Percentiles rank a stretch among this genome's conserved stretches.
phyloP scores from a whole-genome alignment of 2,797 vertebrate genomes.

The Aeoliscus strigatus region DNA sequence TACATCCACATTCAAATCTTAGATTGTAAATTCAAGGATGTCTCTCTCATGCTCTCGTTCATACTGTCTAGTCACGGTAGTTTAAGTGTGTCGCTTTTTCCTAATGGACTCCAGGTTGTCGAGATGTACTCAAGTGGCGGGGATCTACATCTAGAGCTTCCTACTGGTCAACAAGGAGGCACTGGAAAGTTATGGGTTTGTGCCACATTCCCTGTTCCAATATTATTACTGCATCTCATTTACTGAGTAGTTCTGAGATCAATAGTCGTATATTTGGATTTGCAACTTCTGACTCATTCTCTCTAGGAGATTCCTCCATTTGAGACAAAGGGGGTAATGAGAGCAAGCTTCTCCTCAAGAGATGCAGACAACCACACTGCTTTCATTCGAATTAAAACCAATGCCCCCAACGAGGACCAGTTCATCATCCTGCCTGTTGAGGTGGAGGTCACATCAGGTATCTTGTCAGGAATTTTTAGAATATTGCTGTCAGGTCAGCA shows the following conservation, averaged over 20 bases:
- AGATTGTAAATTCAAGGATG: too few relatives aligned
- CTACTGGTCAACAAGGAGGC: constrained; percentile 94
- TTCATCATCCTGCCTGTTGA: constrained; percentile 98
- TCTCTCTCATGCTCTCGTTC: too few relatives aligned
- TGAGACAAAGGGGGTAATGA: constrained; percentile 98
- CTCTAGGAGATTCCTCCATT: constrained; percentile 94
- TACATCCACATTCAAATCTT: too few relatives aligned
- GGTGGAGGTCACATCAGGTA: constrained; percentile 97
- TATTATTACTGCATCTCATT: background rate
- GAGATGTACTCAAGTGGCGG: constrained; percentile 99
- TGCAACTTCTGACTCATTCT: constrained; percentile 17
- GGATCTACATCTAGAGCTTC: constrained; percentile 95
- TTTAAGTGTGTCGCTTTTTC: background rate
- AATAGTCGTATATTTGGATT: too few relatives aligned
- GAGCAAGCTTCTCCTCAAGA: constrained; percentile 97
- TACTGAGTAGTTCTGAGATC: too few relatives aligned
- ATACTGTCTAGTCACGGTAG: too few relatives aligned
- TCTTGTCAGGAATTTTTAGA: constrained; percentile 29
- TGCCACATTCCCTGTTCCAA: constrained; percentile 6
- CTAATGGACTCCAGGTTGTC: constrained; percentile 79
- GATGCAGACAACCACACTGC: constrained; percentile 99
- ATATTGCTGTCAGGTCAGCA: too few relatives aligned
- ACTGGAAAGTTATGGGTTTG: constrained; percentile 93
- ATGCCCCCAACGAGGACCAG: constrained; percentile 87
- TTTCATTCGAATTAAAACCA: constrained; percentile 97